Conservation (phyloP, 2,797 vertebrate genomes). For the Syngnathus rostellatus region DNA sequence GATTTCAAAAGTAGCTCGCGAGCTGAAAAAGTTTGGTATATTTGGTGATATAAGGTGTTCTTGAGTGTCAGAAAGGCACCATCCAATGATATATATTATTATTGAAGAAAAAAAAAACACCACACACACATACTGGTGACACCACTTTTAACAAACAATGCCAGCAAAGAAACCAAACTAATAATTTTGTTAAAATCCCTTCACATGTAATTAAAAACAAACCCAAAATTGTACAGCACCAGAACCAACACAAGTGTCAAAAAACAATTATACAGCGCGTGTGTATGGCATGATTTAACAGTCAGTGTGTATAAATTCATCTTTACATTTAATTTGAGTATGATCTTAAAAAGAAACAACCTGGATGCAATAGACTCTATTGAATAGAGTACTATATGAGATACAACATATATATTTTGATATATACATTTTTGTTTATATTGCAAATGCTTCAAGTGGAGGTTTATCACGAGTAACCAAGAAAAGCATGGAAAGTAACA, state of each 20-base stretch:
- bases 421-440: slow-evolving; percentile 27
- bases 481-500: neutral
- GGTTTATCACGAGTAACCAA: slow-evolving; percentile 35
- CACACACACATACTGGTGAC: slow-evolving; percentile 28
- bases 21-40: too few species aligned
- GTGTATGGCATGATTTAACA: slow-evolving; percentile 59
- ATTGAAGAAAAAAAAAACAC: neutral
- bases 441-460: slow-evolving; percentile 50
- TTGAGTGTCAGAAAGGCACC: too few species aligned
- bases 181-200: slow-evolving; percentile 61
- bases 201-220: slow-evolving; percentile 33
- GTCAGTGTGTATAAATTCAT: slow-evolving; percentile 58
- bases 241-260: slow-evolving; percentile 52
- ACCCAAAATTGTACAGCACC: slow-evolving; percentile 54
- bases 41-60: too few species aligned
- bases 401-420: slow-evolving; percentile 10
- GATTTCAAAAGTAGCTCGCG: too few species aligned
- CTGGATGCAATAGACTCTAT: too few species aligned
- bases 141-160: slow-evolving; percentile 62
- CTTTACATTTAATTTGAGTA: slow-evolving; percentile 37
- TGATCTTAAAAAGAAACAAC: slow-evolving; percentile 47
- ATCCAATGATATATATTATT: too few species aligned
- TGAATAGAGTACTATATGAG: slow-evolving; percentile 40
- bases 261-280: slow-evolving; percentile 60
- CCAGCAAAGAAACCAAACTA: slow-evolving; percentile 52